Base-by-base conservation (phyloP, 2,888 invertebrate genomes). In the Ophion obscuratus region DNA sequence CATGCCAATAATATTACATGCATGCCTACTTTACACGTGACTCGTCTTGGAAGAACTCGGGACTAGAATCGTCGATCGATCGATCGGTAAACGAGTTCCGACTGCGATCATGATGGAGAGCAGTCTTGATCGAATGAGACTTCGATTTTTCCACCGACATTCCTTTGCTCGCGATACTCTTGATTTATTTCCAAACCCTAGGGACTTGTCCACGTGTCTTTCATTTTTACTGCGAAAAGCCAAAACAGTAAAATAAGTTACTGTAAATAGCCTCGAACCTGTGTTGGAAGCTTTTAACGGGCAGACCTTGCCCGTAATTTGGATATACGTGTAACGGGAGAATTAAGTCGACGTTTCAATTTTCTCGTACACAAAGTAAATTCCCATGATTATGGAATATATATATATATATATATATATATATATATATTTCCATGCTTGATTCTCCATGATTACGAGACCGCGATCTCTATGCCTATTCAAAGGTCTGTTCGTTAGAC, bases 401-500 rank as follows among this genome's bases (percentile, higher is more conserved):
- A 40, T 36, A 36, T 36, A 36, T 36, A 40, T 40, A 40, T 40
- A 40, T 40, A 40, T 40, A 40, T 40, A 9, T 40, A 40, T 40
- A 7, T 40, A 1, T 40, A 7, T 40, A 2, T 40, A 47, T 47
- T 47, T 70, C 53, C 36, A 71, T 20, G 62, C 53, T 11, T 66
- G 47, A 53, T 62, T 53, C 62, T 62, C 47, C 7, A n/a, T 71
- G 47, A 71, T 79, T 79, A 71, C 68, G 47, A 14, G 47, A n/a
- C 57, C 57, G 27, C 24, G 64, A 47, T 47, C 47, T 53, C 40
- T 20, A 71, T 78, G 61, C 44, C 89, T 89, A 87, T 89, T 91
- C 88, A 89, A 90, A 90, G 89, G 89, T 90, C 88, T 91, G 47
- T 47, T 47, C 47, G 47, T 91, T 91, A 91, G 88, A 89, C 88